Base-by-base conservation (phyloP, 2,888 invertebrate species). In the Subacronicta megacephala region DNA sequence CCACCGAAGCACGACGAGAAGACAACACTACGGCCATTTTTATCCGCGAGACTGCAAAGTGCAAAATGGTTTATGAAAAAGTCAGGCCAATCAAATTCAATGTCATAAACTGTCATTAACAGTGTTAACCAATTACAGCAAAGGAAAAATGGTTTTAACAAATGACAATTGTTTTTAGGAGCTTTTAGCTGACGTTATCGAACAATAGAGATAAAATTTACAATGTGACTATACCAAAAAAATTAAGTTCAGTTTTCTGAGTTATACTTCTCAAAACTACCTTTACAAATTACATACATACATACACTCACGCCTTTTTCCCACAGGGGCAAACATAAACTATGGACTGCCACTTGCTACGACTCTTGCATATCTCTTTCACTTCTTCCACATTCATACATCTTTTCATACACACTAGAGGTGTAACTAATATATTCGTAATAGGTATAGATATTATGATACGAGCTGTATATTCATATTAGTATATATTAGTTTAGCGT, bases 11-110 rank as follows among this genome's bases (percentile, higher is more conserved):
- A 85, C 82, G 82, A 80, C 85, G 82, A 73, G 83, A 82, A 84
- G 82, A 86, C 90, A 92, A 88, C 89, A 89, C 80, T 88, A 87
- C 92, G 85, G 92, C 93, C 93, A 93, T 93, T 93, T 93, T 93
- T 90, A 84, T 92, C 92, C 92, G 93, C 92, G 93, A 92, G 90
- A 87, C 83, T 84, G 75, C 64, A 78, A 70, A 75, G 31, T 61
- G 78, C 66, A 68, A 65, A 69, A 12, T n/a, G 12, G n/a, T 1
- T n/a, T n/a, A n/a, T 43, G 54, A 45, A 67, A 57, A 46, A 17
- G 55, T 58, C 12, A 20, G 52, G 53, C 89, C 89, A 90, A 90
- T 87, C 47, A 73, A 40, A 70, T 20, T 38, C 16, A 49, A 50
- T 59, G 58, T 59, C 51, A 70, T 41, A 17, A 60, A 50, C 46